Conservation (phyloP, 2,113 vertebrate genomes). For the Oryzias celebensis region DNA sequence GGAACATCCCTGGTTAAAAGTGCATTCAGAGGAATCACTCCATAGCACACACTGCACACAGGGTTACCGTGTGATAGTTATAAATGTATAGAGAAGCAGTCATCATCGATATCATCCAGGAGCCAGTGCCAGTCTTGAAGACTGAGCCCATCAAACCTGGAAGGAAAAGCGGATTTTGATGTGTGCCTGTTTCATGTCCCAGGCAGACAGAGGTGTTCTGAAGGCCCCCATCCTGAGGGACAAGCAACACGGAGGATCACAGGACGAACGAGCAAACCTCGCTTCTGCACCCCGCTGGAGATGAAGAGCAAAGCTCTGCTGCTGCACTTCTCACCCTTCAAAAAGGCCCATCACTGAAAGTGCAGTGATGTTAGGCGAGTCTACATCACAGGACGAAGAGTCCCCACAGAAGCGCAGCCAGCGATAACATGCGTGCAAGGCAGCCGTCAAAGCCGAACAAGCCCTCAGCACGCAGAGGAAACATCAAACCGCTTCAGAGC, state of each 20-base stretch:
- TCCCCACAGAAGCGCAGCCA: no score
- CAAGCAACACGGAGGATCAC: accelerated
- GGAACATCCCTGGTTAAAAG: no score
- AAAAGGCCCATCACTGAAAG: no score
- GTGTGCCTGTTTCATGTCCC: background rate
- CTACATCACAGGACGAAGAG: no score
- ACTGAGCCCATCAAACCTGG: slow-evolving; percentile 90
- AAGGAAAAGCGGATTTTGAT: slow-evolving; percentile 76
- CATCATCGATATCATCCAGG: slow-evolving; percentile 92
- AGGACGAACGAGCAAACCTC: background rate
- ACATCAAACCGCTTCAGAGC: no score
- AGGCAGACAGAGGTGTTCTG: background rate
- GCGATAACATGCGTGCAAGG: no score
- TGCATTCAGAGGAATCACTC: slow-evolving; percentile 10
- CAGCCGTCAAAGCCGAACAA: no score
- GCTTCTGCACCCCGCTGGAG: background rate
- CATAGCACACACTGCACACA: slow-evolving; percentile 49
- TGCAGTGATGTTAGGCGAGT: no score
- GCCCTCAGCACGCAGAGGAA: no score
- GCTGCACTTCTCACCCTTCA: no score
- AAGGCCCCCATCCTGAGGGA: slow-evolving; percentile 1
- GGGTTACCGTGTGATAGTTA: slow-evolving; percentile 79
- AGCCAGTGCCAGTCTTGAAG: slow-evolving; percentile 96
- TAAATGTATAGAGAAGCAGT: slow-evolving; percentile 90
- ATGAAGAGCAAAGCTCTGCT: slow-evolving; percentile 1